Evolutionary conservation across 2,888 invertebrate genomes (phyloP).

Genomic region (Megalurothrips usitatus): DNA sequence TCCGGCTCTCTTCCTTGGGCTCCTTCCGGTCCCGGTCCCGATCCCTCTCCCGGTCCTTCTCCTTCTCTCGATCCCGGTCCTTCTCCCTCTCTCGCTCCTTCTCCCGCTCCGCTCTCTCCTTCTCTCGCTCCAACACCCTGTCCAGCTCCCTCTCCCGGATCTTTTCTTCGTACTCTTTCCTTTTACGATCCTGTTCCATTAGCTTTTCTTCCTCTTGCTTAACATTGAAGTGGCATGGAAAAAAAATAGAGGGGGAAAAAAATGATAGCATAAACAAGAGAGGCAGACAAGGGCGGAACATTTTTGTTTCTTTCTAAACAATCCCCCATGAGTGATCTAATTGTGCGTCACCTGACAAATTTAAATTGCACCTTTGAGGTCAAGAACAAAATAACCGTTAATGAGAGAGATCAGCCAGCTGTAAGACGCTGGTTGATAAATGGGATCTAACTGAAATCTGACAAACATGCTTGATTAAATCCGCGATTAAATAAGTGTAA

Average conservation of each 20-base stretch:
- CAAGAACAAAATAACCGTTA: too few relatives aligned
- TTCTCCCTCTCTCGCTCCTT: constrained; percentile 46
- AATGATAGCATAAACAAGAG: background rate
- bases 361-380: too few relatives aligned
- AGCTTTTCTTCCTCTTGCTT: constrained; percentile 34
- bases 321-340: too few relatives aligned
- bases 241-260: background rate
- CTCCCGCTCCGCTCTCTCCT: constrained; percentile 38
- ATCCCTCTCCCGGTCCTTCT: constrained; percentile 42
- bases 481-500: too few relatives aligned
- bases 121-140: constrained; percentile 40
- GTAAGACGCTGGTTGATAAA: too few relatives aligned
- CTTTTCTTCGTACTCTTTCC: constrained; percentile 42
- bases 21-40: constrained; percentile 43
- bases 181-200: constrained; percentile 37
- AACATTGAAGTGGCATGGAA: constrained; percentile 30
- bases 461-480: too few relatives aligned
- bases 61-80: constrained; percentile 40
- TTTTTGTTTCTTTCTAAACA: too few relatives aligned
- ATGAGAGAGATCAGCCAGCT: too few relatives aligned
- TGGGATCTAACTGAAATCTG: too few relatives aligned
- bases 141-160: constrained; percentile 45
- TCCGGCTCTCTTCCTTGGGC: constrained; percentile 39
- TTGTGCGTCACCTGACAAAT: too few relatives aligned
- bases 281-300: too few relatives aligned